A percentile compares a stretch with the other conserved stretches of the same genome.
Evolutionary conservation across 2,797 vertebrate species (phyloP).

Genomic region (Ctenopoma kingsleyae): DNA sequence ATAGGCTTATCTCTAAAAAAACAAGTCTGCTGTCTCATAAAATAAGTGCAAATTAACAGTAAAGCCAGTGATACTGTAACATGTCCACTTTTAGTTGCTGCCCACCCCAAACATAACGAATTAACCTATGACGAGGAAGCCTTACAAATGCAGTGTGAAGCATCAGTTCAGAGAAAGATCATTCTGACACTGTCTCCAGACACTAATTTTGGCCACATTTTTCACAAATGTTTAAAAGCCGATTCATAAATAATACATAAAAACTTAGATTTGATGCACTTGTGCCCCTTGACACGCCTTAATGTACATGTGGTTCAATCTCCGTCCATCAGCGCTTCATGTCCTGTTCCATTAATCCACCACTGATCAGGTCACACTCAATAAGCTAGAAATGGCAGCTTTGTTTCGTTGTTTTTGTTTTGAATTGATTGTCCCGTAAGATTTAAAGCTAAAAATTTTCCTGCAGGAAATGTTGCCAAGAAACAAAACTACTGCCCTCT

Average conservation of each 20-base stretch:
- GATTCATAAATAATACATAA: conserved; percentile 8
- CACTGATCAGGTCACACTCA: conserved; percentile 53
- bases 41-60: background rate
- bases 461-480: conserved; percentile 76
- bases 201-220: conserved; percentile 2
- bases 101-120: background rate
- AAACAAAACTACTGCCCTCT: conserved; percentile 83
- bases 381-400: conserved; percentile 80
- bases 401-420: conserved; percentile 46
- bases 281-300: conserved; percentile 39
- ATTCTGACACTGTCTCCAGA: conserved; percentile 6
- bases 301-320: conserved; percentile 23
- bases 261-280: conserved; percentile 38
- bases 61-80: background rate
- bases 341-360: conserved; percentile 23
- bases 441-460: conserved; percentile 54
- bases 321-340: conserved; percentile 35
- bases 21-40: background rate
- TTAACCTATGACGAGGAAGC: background rate
- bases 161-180: background rate
- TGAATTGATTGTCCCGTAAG: conserved; percentile 41
- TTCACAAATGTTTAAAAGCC: conserved; percentile 30
- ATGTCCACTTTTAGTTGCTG: background rate
- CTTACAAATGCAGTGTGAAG: conserved; percentile 1
- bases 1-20: background rate